Conservation (phyloP, 2,113 vertebrate species). For the Steatornis caripensis region DNA sequence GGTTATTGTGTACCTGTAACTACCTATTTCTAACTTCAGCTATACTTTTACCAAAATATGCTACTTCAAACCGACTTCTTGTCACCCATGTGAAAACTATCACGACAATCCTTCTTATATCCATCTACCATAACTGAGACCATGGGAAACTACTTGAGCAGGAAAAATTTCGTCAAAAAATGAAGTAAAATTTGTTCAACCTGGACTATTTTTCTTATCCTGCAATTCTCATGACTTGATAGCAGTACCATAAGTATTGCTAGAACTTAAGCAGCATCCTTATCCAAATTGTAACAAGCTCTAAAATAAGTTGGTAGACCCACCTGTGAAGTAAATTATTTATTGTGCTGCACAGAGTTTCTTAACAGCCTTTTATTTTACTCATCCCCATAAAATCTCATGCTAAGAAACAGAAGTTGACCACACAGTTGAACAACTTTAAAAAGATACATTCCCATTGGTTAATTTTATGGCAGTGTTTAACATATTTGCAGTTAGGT, state of each 20-base stretch:
- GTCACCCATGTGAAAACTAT: background rate
- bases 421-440: background rate
- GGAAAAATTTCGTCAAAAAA: background rate
- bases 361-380: background rate
- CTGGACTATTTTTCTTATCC: background rate
- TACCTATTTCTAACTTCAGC: conserved; percentile 1
- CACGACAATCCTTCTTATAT: background rate
- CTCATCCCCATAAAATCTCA: background rate
- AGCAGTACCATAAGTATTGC: background rate
- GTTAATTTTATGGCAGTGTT: background rate
- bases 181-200: background rate
- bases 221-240: background rate
- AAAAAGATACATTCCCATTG: background rate
- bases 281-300: background rate
- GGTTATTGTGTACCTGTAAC: conserved; percentile 50
- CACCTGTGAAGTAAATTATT: background rate
- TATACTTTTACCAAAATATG: background rate
- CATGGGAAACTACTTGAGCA: background rate
- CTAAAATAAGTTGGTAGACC: background rate
- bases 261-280: background rate
- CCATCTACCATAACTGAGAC: background rate
- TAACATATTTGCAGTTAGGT: background rate
- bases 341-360: background rate
- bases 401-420: background rate
- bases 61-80: background rate